Conservation (phyloP, 2,113 vertebrate species). For the Paralichthys olivaceus region DNA sequence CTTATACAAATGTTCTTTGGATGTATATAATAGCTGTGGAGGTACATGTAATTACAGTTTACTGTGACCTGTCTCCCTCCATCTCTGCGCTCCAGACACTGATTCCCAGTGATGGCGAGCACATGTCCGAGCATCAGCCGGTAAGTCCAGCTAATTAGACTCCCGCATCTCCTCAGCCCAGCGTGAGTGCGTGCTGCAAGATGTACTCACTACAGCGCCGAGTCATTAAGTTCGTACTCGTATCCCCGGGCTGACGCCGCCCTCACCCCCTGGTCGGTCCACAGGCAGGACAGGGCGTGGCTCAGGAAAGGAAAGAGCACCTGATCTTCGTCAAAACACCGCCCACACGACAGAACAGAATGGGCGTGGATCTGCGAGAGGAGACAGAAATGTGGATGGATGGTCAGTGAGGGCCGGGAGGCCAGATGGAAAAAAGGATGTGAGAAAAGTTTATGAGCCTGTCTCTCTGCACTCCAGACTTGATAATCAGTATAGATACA, state of each 20-base stretch:
- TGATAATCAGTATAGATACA: constrained; percentile 16
- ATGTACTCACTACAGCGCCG: constrained; percentile 80
- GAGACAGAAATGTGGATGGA: constrained; percentile 32
- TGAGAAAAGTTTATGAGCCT: constrained; percentile 22
- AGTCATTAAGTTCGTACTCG: constrained; percentile 83
- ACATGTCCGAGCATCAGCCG: constrained; percentile 59
- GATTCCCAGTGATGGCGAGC: constrained; percentile 70
- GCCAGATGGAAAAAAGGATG: constrained; percentile 30
- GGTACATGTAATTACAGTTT: background rate
- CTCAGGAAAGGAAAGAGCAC: constrained; percentile 78
- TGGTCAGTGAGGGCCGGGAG: background rate
- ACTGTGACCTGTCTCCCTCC: background rate
- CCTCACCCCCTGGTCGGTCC: constrained; percentile 78
- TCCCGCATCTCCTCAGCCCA: constrained; percentile 55
- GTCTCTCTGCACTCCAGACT: constrained; percentile 12
- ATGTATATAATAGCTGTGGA: background rate
- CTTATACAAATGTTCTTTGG: background rate
- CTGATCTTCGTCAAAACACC: constrained; percentile 81
- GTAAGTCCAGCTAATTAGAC: constrained; percentile 75
- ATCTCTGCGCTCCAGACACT: constrained; percentile 26
- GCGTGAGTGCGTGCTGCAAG: constrained; percentile 12
- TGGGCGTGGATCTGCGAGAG: constrained; percentile 78
- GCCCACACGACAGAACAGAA: constrained; percentile 80
- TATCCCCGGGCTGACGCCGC: constrained; percentile 72
- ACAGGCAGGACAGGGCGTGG: constrained; percentile 79